Evolutionary conservation across 2,797 vertebrate genomes (phyloP).

Genomic region (Arctocebus calabarensis): DNA sequence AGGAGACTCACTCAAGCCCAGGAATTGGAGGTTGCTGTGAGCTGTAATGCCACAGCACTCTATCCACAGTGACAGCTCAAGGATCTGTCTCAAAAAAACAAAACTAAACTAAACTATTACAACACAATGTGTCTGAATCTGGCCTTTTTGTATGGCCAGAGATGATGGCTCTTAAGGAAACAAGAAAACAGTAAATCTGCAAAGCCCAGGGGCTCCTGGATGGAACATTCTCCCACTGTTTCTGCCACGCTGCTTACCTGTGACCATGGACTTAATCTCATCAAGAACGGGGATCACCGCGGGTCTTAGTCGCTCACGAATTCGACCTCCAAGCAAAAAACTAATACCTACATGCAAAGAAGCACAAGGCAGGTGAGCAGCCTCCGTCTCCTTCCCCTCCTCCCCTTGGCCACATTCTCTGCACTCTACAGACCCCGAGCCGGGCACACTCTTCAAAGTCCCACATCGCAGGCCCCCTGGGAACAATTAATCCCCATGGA

Average conservation of each 20-base stretch:
- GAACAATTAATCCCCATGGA: neutral
- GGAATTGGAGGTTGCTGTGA: too few relatives aligned
- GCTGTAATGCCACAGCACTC: too few relatives aligned
- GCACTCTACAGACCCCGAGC: accelerated
- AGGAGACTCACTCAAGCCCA: too few relatives aligned
- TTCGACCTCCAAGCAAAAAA: slow-evolving; percentile 91
- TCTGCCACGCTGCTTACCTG: slow-evolving; percentile 87
- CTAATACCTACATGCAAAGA: slow-evolving; percentile 90
- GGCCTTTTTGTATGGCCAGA: neutral
- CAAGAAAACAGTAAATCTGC: neutral
- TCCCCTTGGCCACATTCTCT: neutral
- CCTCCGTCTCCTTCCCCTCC: accelerated
- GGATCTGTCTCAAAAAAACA: too few relatives aligned
- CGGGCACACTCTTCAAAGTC: neutral
- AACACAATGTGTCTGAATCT: neutral
- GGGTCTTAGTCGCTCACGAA: slow-evolving; percentile 91
- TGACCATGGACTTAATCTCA: slow-evolving; percentile 91
- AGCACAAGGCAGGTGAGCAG: neutral
- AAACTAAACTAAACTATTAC: too few relatives aligned
- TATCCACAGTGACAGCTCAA: too few relatives aligned
- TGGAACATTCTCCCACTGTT: accelerated
- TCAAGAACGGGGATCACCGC: slow-evolving; percentile 93
- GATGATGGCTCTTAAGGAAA: neutral
- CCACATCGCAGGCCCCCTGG: neutral
- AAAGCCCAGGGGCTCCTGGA: neutral